phyloP scores from a whole-genome alignment of 2,113 vertebrate species.

The Tragelaphus imberbis region DNA sequence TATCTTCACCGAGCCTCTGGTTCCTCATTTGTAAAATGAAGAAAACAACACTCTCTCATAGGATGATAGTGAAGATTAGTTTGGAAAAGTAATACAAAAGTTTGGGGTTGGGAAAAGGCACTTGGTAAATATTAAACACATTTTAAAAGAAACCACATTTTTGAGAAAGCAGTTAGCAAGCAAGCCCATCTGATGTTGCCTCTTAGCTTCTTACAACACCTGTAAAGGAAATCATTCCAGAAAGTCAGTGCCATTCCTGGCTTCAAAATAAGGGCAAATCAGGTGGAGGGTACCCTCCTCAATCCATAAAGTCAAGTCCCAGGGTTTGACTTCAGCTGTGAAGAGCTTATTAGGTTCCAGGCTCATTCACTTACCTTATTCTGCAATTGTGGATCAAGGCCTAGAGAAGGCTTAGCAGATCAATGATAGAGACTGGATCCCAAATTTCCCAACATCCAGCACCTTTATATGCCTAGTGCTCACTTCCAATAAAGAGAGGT shows the following conservation, averaged over 20 bases:
- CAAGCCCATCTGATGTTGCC: neutral
- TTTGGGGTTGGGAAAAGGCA: slow-evolving; percentile 9
- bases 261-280: slow-evolving; percentile 20
- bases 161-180: slow-evolving; percentile 2
- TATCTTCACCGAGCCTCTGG: neutral
- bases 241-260: slow-evolving; percentile 1
- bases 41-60: neutral
- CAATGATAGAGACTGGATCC: neutral
- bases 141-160: neutral
- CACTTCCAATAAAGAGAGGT: neutral
- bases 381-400: neutral
- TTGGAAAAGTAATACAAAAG: slow-evolving; percentile 27
- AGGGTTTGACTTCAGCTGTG: neutral
- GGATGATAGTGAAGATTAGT: neutral
- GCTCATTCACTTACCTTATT: neutral
- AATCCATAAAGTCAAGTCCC: neutral
- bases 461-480: neutral
- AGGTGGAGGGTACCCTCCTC: neutral
- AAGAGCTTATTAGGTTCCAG: neutral
- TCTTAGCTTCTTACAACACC: neutral
- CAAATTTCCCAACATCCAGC: neutral
- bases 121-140: neutral
- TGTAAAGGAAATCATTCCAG: slow-evolving; percentile 4
- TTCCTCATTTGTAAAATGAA: slow-evolving; percentile 10
- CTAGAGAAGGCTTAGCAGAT: neutral